These are phyloP conservation scores for Pygmarrhopalites habei DNA, from an alignment of 1,140 invertebrate genomes.

Conservation along the genomic window DNA sequence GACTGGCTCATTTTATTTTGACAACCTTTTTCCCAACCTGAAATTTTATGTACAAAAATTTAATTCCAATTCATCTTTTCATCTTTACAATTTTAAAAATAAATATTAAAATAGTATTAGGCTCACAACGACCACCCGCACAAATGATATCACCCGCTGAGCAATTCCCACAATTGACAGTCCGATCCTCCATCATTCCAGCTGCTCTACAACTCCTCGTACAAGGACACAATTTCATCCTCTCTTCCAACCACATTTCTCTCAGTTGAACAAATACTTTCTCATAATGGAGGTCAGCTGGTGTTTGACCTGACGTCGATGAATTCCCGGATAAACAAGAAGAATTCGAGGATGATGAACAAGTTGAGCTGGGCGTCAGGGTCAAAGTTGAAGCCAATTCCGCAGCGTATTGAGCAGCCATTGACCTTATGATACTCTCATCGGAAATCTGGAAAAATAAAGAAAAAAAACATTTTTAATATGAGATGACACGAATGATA, in stretches of 20 bases:
- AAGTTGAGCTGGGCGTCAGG: conserved; percentile 8
- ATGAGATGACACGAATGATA: too few species aligned
- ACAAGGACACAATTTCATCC: conserved; percentile 26
- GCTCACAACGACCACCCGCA: too few species aligned
- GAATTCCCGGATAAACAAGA: background rate
- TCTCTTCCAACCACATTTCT: conserved; percentile 35
- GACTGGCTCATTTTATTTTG: too few species aligned
- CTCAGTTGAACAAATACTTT: conserved; percentile 28
- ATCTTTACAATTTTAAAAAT: too few species aligned
- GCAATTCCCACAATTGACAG: background rate
- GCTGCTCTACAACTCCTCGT: background rate
- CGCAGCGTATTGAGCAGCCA: conserved; percentile 29
- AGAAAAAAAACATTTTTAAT: too few species aligned
- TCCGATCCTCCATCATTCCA: conserved; percentile 3
- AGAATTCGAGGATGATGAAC: conserved; percentile 1
- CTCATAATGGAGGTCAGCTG: conserved; percentile 12
- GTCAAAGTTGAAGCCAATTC: conserved; percentile 16
- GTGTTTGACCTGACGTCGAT: background rate
- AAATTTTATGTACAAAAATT: too few species aligned
- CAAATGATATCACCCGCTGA: background rate
- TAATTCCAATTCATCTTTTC: too few species aligned
- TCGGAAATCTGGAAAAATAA: conserved; percentile 27
- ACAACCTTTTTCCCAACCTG: too few species aligned
- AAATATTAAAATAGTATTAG: too few species aligned
- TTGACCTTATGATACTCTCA: conserved; percentile 22